Percentiles rank a stretch among this genome's conserved stretches.
Evolutionary conservation across 2,888 invertebrate species (phyloP).

Genomic region (Sycophila texana): DNA sequence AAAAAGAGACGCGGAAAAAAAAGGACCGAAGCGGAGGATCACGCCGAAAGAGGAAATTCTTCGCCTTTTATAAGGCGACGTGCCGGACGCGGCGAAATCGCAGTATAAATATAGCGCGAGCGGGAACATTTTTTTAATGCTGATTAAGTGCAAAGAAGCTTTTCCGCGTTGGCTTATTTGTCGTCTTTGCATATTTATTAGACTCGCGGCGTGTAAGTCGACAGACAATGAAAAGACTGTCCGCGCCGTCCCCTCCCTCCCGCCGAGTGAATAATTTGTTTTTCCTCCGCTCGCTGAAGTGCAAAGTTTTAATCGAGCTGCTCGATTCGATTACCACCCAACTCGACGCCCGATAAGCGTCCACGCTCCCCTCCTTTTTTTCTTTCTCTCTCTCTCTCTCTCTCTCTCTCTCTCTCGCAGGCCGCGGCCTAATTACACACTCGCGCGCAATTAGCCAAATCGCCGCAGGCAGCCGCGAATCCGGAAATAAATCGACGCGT

Average conservation of each 20-base stretch:
- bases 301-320: conserved; percentile 64
- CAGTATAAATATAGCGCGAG: conserved; percentile 35
- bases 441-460: not conserved
- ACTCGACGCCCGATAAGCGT: not conserved
- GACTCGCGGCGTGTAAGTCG: conserved; percentile 57
- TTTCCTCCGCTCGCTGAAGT: conserved; percentile 53
- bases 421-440: not conserved
- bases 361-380: not conserved
- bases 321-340: conserved; percentile 61
- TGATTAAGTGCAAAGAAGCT: conserved; percentile 55
- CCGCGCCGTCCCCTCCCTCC: conserved; percentile 42
- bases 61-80: conserved; percentile 11
- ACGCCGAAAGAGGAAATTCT: not conserved
- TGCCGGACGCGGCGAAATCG: conserved; percentile 26
- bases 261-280: conserved; percentile 61
- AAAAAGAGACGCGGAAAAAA: no score
- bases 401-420: not conserved
- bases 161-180: conserved; percentile 63
- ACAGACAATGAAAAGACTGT: conserved; percentile 64
- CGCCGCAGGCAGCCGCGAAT: not conserved
- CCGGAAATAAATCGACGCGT: not conserved
- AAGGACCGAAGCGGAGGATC: no score
- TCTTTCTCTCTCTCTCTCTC: no score
- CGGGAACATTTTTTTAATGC: conserved; percentile 39
- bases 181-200: conserved; percentile 72